Evolutionary conservation across 2,888 invertebrate species (phyloP).

Genomic region (Blastobasis lacticolella): DNA sequence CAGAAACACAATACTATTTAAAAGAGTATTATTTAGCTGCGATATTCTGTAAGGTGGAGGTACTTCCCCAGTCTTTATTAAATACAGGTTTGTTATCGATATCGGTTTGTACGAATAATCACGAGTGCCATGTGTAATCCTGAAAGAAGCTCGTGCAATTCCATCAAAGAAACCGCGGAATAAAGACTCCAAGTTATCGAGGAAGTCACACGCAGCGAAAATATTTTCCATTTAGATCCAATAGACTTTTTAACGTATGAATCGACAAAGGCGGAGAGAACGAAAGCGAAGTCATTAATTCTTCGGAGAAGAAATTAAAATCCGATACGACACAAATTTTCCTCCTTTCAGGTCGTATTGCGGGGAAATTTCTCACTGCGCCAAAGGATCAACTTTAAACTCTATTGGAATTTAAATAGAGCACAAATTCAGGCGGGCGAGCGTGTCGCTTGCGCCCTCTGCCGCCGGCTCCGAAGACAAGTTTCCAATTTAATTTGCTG

Average conservation of each 20-base stretch:
- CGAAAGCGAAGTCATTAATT: constrained; percentile 66
- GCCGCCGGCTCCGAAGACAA: constrained; percentile 27
- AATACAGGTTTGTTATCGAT: no score
- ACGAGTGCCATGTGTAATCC: no score
- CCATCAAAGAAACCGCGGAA: no score
- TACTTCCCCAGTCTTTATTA: no score
- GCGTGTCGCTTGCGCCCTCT: constrained; percentile 20
- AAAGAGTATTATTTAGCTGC: no score
- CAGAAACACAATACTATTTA: no score
- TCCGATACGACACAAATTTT: constrained; percentile 71
- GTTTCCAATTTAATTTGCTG: constrained; percentile 69
- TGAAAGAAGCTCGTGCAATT: no score
- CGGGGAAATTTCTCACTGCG: constrained; percentile 19
- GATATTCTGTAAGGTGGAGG: no score
- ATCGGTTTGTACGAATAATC: no score
- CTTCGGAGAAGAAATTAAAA: constrained; percentile 66
- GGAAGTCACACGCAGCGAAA: constrained; percentile 8
- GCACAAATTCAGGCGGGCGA: neutral
- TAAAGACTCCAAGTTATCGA: no score
- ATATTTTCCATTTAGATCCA: constrained; percentile 33
- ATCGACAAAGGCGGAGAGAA: constrained; percentile 36
- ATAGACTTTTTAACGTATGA: constrained; percentile 50
- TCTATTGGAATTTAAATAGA: neutral
- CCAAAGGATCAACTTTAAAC: constrained; percentile 11
- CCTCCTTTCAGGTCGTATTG: constrained; percentile 29